phyloP scores from a whole-genome alignment of 2,888 invertebrate species.

The Stenolophus ochropezus region DNA sequence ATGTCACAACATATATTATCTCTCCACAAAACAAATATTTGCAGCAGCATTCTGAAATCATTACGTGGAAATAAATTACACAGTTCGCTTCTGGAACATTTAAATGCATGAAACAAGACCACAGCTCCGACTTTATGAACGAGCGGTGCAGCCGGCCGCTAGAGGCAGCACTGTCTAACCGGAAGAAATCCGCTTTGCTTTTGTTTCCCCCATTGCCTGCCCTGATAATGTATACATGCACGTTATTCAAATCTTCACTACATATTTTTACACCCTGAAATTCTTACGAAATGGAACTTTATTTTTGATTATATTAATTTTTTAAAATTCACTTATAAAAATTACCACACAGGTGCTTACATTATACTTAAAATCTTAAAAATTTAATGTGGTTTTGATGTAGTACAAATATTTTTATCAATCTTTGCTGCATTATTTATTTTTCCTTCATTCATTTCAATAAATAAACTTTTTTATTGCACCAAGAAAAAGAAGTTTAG shows the following conservation, averaged over 20 bases:
- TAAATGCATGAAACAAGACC: conserved; percentile 46
- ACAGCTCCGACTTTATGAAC: conserved; percentile 34
- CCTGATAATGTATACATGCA: neutral
- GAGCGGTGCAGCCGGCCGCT: conserved; percentile 1
- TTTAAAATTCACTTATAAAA: no score
- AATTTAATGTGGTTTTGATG: no score
- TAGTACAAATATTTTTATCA: no score
- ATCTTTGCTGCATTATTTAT: no score
- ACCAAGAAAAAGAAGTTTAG: no score
- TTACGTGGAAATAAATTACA: conserved; percentile 38
- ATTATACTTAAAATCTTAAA: no score
- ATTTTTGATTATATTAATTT: conserved; percentile 3
- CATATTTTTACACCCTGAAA: conserved; percentile 1
- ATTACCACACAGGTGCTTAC: no score
- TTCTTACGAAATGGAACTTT: neutral
- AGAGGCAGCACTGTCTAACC: conserved; percentile 14
- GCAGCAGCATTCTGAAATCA: conserved; percentile 41
- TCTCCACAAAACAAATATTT: conserved; percentile 43
- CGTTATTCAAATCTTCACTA: conserved; percentile 10
- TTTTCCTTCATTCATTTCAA: no score
- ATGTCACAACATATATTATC: conserved; percentile 33
- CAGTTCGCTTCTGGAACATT: conserved; percentile 36
- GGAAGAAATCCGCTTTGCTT: conserved; percentile 15
- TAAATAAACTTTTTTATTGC: no score
- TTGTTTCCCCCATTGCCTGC: neutral